Conservation (phyloP, 2,888 invertebrate genomes). For the Hemistola chrysoprasaria region DNA sequence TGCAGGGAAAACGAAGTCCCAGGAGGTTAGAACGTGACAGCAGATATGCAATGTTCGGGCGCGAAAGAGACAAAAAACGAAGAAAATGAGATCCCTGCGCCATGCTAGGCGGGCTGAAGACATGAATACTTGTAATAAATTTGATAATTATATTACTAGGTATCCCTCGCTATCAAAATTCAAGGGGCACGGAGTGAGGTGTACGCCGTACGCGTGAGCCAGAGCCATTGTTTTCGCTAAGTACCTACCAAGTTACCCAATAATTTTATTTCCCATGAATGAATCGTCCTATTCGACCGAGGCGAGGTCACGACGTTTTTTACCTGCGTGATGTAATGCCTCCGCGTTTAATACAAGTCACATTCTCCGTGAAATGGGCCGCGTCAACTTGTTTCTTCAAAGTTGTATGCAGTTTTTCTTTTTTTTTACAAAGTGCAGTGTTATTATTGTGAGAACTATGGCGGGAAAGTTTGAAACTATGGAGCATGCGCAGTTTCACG, state of each 20-base stretch:
- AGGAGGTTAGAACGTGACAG: too few relatives aligned
- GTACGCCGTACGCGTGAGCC: too few relatives aligned
- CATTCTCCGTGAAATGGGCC: slow-evolving; percentile 33
- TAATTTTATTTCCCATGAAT: slow-evolving; percentile 70
- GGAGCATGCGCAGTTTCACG: slow-evolving; percentile 50
- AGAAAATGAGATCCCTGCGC: too few relatives aligned
- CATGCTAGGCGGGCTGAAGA: too few relatives aligned
- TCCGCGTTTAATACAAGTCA: slow-evolving; percentile 45
- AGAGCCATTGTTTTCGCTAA: slow-evolving; percentile 61
- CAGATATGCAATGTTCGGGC: too few relatives aligned
- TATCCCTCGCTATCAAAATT: too few relatives aligned
- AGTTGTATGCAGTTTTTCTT: slow-evolving; percentile 6
- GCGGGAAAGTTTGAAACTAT: slow-evolving; percentile 44
- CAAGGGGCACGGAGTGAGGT: slow-evolving; percentile 27
- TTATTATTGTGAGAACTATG: slow-evolving; percentile 15
- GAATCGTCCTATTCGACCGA: slow-evolving; percentile 48
- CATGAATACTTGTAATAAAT: too few relatives aligned
- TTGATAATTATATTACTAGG: too few relatives aligned
- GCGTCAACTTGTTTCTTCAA: slow-evolving; percentile 13
- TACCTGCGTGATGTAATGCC: slow-evolving; percentile 68
- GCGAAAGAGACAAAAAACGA: too few relatives aligned
- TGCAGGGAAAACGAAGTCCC: too few relatives aligned
- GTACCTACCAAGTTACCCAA: slow-evolving; percentile 28
- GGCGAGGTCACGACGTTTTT: slow-evolving; percentile 70
- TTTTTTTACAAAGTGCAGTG: slow-evolving; percentile 2